A percentile compares a stretch with the other conserved stretches of the same genome.
Evolutionary conservation across 2,888 invertebrate species (phyloP).

Genomic region (Liopterus haemorrhoidalis): DNA sequence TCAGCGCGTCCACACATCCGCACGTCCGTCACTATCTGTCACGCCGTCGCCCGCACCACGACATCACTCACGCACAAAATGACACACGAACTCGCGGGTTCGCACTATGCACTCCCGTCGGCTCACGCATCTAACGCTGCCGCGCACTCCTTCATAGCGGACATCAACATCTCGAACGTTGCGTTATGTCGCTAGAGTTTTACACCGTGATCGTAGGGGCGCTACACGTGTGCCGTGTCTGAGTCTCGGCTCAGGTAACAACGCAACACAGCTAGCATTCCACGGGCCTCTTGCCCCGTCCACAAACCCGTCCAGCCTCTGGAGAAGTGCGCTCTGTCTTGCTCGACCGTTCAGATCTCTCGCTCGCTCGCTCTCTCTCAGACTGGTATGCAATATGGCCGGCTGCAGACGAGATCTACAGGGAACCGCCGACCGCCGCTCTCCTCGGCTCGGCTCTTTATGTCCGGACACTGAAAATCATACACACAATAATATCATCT

Average conservation of each 20-base stretch:
- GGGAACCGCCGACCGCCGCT: constrained; percentile 40
- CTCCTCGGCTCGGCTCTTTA: constrained; percentile 33
- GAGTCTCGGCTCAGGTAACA: constrained; percentile 34
- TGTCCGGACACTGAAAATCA: constrained; percentile 36
- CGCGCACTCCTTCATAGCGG: too few relatives aligned
- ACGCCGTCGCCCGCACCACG: neutral
- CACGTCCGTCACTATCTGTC: neutral
- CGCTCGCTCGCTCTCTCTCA: constrained; percentile 38
- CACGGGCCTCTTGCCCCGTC: constrained; percentile 42
- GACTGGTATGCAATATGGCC: constrained; percentile 50
- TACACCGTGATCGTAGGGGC: constrained; percentile 30
- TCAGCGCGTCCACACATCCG: constrained; percentile 4
- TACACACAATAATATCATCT: constrained; percentile 31
- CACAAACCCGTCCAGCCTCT: constrained; percentile 44
- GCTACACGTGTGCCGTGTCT: constrained; percentile 39
- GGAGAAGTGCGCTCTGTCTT: constrained; percentile 38
- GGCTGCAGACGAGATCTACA: constrained; percentile 38
- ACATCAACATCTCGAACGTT: neutral
- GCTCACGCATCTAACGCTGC: constrained; percentile 11
- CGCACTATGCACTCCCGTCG: neutral
- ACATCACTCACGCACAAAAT: neutral
- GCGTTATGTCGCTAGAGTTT: neutral
- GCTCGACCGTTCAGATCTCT: constrained; percentile 33
- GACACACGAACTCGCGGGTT: neutral
- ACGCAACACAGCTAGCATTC: constrained; percentile 45